Evolutionary conservation across 2,888 invertebrate genomes (phyloP), one percentile per base, ranked within the genome.

Genomic region (Brachypalpus laphriformis): DNA sequence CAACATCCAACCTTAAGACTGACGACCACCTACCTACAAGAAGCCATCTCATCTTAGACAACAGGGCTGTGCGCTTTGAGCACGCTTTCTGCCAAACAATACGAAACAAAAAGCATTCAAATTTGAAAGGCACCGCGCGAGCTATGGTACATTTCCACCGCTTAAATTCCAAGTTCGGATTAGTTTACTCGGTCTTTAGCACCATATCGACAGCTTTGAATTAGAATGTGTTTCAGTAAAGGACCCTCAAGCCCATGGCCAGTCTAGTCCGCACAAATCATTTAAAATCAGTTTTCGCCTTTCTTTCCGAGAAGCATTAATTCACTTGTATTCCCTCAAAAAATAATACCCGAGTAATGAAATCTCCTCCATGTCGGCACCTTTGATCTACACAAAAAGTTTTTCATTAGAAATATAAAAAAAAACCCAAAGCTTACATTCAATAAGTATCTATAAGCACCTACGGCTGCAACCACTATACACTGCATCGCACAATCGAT

Each of bases 401-500:
- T 56, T 57, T 37, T 57, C 40, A 37, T 57, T 22, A 28, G 54
- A 54, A 54, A 54, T 16, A 28, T 6, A 51, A 31, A n/a, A n/a
- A n/a, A 11, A 9, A 28, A 31, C 6, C n/a, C 16, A 9, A 63
- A 63, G 8, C 20, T 20, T 45, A 47, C 51, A 20, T 4, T 37
- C 14, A 42, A 18, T 37, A 51, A 34, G 25, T 54, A 54, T 9
- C 16, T 20, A 20, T 45, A 45, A 37, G 37, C n/a, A 37, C n/a
- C 2, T 6, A 45, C 16, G 20, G 57, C 3, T 45, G 70, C 45
- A 70, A 57, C 57, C 37, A 34, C n/a, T 14, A 63, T 40, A 34
- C n/a, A 47, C 49, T 57, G 51, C 66, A 63, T 22, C 42, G 37
- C 25, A 68, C 76, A 61, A 68, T 68, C 59, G 68, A 61, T 77